Evolutionary conservation across 1,140 invertebrate species (phyloP).

Genomic region (Ceratina australensis): DNA sequence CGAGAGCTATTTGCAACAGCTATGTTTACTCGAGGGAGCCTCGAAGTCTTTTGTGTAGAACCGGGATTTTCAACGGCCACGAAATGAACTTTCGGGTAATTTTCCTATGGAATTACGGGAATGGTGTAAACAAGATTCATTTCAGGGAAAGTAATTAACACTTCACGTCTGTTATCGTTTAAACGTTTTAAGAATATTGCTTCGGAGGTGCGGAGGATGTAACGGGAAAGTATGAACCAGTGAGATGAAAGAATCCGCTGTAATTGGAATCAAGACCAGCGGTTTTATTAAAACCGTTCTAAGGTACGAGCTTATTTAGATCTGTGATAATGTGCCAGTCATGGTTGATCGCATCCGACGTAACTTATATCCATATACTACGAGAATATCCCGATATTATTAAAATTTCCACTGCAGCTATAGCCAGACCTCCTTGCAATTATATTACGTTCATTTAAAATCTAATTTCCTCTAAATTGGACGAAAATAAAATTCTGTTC

Average conservation of each 20-base stretch:
- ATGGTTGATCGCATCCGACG: too few relatives aligned
- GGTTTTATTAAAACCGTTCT: slow-evolving; percentile 53
- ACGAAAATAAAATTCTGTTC: slow-evolving; percentile 1
- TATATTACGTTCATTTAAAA: not conserved
- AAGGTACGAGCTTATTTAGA: slow-evolving; percentile 31
- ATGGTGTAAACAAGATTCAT: slow-evolving; percentile 22
- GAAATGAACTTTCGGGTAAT: slow-evolving; percentile 1
- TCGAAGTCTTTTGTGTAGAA: not conserved
- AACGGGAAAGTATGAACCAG: not conserved
- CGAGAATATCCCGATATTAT: too few relatives aligned
- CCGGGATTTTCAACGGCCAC: not conserved
- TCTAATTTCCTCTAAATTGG: not conserved
- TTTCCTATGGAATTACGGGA: not conserved
- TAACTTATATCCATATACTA: too few relatives aligned
- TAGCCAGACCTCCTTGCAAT: not conserved
- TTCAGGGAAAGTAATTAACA: slow-evolving; percentile 32
- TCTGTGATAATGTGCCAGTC: slow-evolving; percentile 10
- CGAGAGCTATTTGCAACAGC: not conserved
- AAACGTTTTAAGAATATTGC: slow-evolving; percentile 8
- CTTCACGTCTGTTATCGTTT: slow-evolving; percentile 21
- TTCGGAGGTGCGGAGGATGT: not conserved
- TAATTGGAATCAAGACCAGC: slow-evolving; percentile 58
- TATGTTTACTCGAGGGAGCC: not conserved
- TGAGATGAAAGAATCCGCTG: not conserved
- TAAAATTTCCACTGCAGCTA: not conserved